These are phyloP conservation scores for Trichopria drosophilae DNA, from an alignment of 2,888 invertebrate species.

Conservation along the genomic window DNA sequence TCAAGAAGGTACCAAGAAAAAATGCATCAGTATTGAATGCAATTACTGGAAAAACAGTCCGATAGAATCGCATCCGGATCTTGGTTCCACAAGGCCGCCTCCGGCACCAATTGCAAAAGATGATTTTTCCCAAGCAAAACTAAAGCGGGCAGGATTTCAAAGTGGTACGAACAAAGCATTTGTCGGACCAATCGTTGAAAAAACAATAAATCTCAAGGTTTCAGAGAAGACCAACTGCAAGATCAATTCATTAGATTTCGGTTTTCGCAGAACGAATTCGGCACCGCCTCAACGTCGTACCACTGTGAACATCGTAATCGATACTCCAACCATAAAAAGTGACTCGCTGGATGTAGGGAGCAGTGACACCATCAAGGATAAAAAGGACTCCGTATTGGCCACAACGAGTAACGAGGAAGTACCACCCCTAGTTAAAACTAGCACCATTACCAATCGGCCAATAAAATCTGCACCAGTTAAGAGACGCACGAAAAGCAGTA, in stretches of 20 bases:
- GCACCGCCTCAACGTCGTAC: slow-evolving; percentile 48
- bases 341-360: slow-evolving; percentile 2
- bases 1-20: too few species aligned
- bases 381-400: slow-evolving; percentile 25
- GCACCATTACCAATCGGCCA: slow-evolving; percentile 34
- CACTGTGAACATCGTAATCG: slow-evolving; percentile 49
- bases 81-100: neutral
- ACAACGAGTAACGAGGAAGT: slow-evolving; percentile 20
- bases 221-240: slow-evolving; percentile 7
- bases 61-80: too few species aligned
- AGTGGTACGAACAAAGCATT: slow-evolving; percentile 50
- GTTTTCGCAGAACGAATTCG: slow-evolving; percentile 40
- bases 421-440: slow-evolving; percentile 29
- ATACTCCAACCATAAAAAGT: slow-evolving; percentile 34
- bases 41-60: slow-evolving; percentile 30
- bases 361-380: slow-evolving; percentile 13
- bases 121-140: slow-evolving; percentile 37
- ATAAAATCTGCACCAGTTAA: slow-evolving; percentile 50
- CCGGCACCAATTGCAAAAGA: slow-evolving; percentile 16
- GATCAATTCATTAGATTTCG: neutral
- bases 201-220: slow-evolving; percentile 9
- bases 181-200: slow-evolving; percentile 38
- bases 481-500: slow-evolving; percentile 47
- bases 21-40: slow-evolving; percentile 37
- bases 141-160: slow-evolving; percentile 50